Evolutionary conservation across 1,140 invertebrate genomes (phyloP), one percentile per base, ranked within the genome.

Genomic region (Aphaenogaster ashmeadi): DNA sequence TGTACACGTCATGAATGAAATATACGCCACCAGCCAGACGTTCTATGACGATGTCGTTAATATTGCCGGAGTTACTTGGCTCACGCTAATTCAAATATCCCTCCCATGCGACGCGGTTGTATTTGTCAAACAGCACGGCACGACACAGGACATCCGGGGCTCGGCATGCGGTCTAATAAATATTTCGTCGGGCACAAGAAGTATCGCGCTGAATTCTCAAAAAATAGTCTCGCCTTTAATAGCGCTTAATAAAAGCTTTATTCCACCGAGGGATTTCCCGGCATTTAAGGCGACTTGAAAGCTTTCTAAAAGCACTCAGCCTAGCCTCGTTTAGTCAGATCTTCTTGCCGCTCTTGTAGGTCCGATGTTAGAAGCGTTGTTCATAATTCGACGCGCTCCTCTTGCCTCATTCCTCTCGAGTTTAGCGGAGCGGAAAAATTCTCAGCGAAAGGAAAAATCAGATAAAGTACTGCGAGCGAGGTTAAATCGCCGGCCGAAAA

Each of bases 241-340:
- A 54, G 36, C 21, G 41, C 62, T 67, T 69, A 47, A 79, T 79
- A 54, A 80, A 41, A 80, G 18, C 52, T 66, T 66, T 79, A 79
- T 66, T 52, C 44, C 5, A 41, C 47, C 62, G 36, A 33, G 62
- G 38, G n/a, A 67, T 80, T 67, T 54, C 9, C n/a, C 36, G 21
- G 21, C 33, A 44, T 80, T 80, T 67, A 80, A 80, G 78, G n/a
- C n/a, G 18, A 44, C 41, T 80, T 13, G 78, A 67, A 52, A 80
- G 79, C 64, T 81, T 71, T 58, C 52, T 81, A 58, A 81, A 81
- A 81, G 64, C 64, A 81, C 79, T 81, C 79, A 71, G 27, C 66
- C 52, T 33, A 71, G 13, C 33, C 47, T n/a, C 50, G 41, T 81
- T 81, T 81, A 71, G 79, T n/a, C 79, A 52, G 15, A 81, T 81